Base-by-base conservation (phyloP, 2,113 vertebrate genomes). In the Podarcis raffonei region DNA sequence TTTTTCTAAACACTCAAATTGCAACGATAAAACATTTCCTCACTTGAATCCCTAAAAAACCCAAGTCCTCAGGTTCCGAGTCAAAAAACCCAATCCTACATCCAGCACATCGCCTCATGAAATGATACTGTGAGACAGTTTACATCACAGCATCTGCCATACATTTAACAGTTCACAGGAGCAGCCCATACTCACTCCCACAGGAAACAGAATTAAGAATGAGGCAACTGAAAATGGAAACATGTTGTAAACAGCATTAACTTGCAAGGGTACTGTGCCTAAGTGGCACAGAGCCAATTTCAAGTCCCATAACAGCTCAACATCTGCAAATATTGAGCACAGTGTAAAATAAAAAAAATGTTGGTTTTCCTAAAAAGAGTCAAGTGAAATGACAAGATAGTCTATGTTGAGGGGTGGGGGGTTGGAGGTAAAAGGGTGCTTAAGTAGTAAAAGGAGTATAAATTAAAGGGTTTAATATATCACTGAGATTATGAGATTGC, bases 191-290 rank as follows among this genome's bases (percentile, higher is more conserved):
- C 35, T 57, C 48, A 35, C 20, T 84, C 83, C 76, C 83, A 25
- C 4, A 23, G 74, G 66, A 80, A n/a, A 30, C 30, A 81, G 13
- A 85, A 62, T 25, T 48, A 81, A 89, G 18, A 81, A 62, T 9
- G 0, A 4, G 86, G 30, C 39, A 89, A 74, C 4, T n/a, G 39
- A 89, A 89, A 78, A 87, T 13, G 65, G 5, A 79, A 90, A 83
- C 1, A 80, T 53, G 6, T 68, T 0, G 1, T 66, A 81, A 71
- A 65, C 22, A 71, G 81, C 11, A 6, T 20, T 65, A 3, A 53
- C 27, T 2, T 65, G 18, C 15, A 89, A 65, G 76, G 37, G 42
- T 71, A 30, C 0, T 20, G 15, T 89, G 20, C 32, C 75, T 65
- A 0, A 27, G 11, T 82, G 71, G 23, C 30, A 22, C 4, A 25